Percentiles rank a stretch among this genome's conserved stretches.
phyloP scores from a whole-genome alignment of 2,888 invertebrate genomes.

The Dendrolimus pini region DNA sequence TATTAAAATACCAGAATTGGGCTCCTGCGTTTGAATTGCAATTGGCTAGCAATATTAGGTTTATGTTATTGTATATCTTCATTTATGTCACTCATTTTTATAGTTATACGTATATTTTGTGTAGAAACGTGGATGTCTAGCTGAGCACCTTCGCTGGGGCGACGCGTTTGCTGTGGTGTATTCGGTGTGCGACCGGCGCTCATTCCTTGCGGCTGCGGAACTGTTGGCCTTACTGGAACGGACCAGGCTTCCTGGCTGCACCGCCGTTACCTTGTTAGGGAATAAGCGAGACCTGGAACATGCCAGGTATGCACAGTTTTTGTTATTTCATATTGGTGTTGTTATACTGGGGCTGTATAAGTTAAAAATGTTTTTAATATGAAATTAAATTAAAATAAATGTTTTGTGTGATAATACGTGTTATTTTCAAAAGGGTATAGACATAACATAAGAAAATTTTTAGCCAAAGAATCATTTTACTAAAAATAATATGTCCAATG shows the following conservation, averaged over 20 bases:
- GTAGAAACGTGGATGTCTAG: slow-evolving; percentile 84
- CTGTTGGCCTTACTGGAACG: slow-evolving; percentile 82
- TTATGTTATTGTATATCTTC: neutral
- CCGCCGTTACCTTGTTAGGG: slow-evolving; percentile 85
- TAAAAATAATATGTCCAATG: too few relatives aligned
- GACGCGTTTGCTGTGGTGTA: slow-evolving; percentile 90
- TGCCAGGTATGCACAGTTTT: slow-evolving; percentile 75
- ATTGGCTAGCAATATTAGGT: neutral
- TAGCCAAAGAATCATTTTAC: too few relatives aligned
- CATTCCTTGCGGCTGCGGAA: slow-evolving; percentile 85
- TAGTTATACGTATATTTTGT: slow-evolving; percentile 23
- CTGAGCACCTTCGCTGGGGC: slow-evolving; percentile 88
- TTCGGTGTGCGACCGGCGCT: slow-evolving; percentile 85
- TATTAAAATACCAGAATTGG: too few relatives aligned
- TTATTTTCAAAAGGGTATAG: too few relatives aligned
- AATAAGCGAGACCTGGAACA: slow-evolving; percentile 90
- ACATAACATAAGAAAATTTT: too few relatives aligned
- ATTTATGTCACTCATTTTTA: too few relatives aligned
- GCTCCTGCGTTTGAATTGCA: too few relatives aligned
- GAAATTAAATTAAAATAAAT: too few relatives aligned
- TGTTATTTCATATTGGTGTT: neutral
- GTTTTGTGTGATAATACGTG: too few relatives aligned
- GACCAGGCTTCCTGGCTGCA: slow-evolving; percentile 84
- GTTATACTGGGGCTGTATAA: too few relatives aligned
- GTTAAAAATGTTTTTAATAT: too few relatives aligned